phyloP scores from a whole-genome alignment of 2,113 vertebrate species.

The Bubo blakistoni region DNA sequence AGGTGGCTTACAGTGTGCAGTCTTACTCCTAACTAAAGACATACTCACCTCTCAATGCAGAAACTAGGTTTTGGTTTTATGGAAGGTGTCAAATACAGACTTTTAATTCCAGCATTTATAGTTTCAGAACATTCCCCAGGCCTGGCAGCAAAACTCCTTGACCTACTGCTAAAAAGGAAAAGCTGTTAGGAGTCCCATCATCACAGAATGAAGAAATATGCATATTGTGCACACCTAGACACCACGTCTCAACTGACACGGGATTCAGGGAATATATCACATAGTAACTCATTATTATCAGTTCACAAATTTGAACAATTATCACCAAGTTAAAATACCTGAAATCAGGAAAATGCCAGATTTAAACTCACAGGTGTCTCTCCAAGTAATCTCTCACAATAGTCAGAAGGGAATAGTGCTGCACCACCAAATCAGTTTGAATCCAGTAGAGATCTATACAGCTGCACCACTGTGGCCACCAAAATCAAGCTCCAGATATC shows the following conservation, averaged over 20 bases:
- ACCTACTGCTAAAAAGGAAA: not conserved
- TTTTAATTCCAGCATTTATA: not conserved
- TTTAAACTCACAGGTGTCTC: not conserved
- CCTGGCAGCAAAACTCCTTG: not conserved
- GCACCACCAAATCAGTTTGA: not conserved
- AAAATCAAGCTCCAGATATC: not conserved
- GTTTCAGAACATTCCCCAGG: not conserved
- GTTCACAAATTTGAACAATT: not conserved
- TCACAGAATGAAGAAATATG: not conserved
- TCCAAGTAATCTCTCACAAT: not conserved
- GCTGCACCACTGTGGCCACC: not conserved
- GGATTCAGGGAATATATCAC: not conserved
- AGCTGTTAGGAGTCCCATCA: not conserved
- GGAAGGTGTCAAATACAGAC: not conserved
- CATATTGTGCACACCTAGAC: not conserved
- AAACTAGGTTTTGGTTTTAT: not conserved
- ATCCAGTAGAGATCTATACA: not conserved
- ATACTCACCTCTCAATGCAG: conserved; percentile 45
- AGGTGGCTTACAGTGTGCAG: not conserved
- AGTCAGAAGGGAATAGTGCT: not conserved
- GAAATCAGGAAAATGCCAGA: not conserved
- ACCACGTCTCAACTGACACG: not conserved
- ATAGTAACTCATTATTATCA: not conserved
- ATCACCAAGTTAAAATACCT: not conserved
- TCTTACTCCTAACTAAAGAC: not conserved